A percentile compares a stretch with the other conserved stretches of the same genome.
phyloP scores from a whole-genome alignment of 2,888 invertebrate species.

The Rhagonycha lutea region DNA sequence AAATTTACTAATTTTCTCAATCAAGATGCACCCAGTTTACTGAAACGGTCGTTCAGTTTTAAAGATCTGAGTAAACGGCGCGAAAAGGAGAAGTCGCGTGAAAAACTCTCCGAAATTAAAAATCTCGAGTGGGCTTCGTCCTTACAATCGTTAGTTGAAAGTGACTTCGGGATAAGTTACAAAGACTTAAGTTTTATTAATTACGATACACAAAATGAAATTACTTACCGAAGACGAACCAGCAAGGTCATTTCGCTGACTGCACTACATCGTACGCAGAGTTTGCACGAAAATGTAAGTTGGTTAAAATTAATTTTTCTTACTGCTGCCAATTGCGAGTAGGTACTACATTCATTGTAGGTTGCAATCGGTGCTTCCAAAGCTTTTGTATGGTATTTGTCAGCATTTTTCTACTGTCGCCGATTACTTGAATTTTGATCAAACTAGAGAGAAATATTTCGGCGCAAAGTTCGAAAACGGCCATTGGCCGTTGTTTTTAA shows the following conservation, averaged over 20 bases:
- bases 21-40: constrained; percentile 45
- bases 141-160: constrained; percentile 59
- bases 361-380: neutral
- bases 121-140: constrained; percentile 58
- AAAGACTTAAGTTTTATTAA: constrained; percentile 62
- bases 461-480: too few relatives aligned
- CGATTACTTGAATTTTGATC: too few relatives aligned
- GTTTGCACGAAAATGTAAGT: constrained; percentile 52
- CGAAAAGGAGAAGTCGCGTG: constrained; percentile 40
- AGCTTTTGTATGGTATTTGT: too few relatives aligned
- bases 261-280: constrained; percentile 44
- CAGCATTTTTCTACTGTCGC: too few relatives aligned
- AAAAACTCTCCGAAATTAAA: constrained; percentile 48
- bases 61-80: constrained; percentile 46
- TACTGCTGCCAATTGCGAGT: neutral
- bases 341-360: too few relatives aligned
- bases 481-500: too few relatives aligned
- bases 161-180: constrained; percentile 61
- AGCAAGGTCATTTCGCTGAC: constrained; percentile 23
- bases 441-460: too few relatives aligned
- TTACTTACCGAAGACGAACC: constrained; percentile 9
- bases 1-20: constrained; percentile 43
- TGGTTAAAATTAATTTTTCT: neutral
- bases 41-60: constrained; percentile 51
- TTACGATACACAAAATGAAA: constrained; percentile 53